Evolutionary conservation across 2,888 invertebrate genomes (phyloP), one percentile per base, ranked within the genome.

Genomic region (Andricus quercusramuli): DNA sequence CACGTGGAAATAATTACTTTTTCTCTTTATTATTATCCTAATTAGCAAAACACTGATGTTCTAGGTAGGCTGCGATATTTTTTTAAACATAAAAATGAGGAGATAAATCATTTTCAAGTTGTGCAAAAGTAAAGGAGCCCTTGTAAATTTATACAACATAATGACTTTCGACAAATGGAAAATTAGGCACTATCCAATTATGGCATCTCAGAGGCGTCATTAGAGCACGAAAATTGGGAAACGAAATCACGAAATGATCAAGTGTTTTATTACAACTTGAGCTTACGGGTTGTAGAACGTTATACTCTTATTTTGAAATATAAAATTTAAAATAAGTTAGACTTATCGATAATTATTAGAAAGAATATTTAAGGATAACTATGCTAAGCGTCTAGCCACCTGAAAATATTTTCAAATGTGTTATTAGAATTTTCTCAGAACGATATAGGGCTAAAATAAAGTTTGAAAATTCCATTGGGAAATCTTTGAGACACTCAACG

Each of bases 391-490:
- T n/a, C 3, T n/a, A 56, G 11, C 9, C 3, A 56, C 8, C 56
- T 56, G 56, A 9, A 3, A 59, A 22, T 22, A 59, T 22, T 59
- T n/a, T 56, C 9, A 56, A n/a, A 22, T 59, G 11, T 56, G 11
- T n/a, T 56, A 11, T 13, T 11, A 59, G 11, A 59, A 59, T 22
- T 47, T 68, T 68, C 13, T 44, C 44, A 29, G 25, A 47, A 29
- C 25, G 15, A 67, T 47, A 8, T 5, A 64, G 29, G 29, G 64
- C 44, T 68, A 41, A 68, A 68, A 68, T 44, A 68, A 68, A 29
- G 47, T 68, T 68, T 68, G 15, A 47, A 68, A 37, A 68, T 68
- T 68, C 68, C 68, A 44, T 44, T n/a, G 44, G 47, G 68, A 68
- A 68, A 68, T 68, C 47, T 44, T 68, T 68, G 68, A 68, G 17